Evolutionary conservation across 2,113 vertebrate species (phyloP), one percentile per base, ranked within the genome.

Genomic region (Porphyrio hochstetteri): DNA sequence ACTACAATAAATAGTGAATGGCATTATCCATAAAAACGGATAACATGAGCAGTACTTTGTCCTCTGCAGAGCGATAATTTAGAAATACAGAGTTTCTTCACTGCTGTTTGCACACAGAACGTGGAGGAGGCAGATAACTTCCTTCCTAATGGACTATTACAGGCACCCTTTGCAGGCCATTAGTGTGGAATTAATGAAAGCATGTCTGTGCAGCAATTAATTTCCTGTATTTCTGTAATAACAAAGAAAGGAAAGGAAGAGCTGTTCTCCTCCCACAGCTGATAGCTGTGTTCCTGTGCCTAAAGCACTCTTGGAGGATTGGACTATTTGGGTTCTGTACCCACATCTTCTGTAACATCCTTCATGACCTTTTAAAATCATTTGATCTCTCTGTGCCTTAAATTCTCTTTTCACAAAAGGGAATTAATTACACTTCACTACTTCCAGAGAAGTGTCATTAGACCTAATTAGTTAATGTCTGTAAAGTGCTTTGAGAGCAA

Each of bases 361-460:
- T 91, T 83, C 6, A 1, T 87, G 94, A 96, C 94, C 91, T 93
- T 95, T 89, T 69, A 93, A 94, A 96, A 93, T 82, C 5, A 57
- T 87, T 89, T 91, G 78, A 93, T 95, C 74, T 79, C 36, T 46
- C 52, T 2, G 7, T 94, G 65, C 35, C 50, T 89, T 92, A 95
- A 93, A 93, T 89, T 92, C 44, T 53, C 29, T 82, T 95, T 92
- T 68, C 61, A 75, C 83, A 84, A 93, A 91, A 83, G 68, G 31
- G 79, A 93, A 94, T 95, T 95, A 94, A 96, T 95, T 92, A 76
- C 5, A 29, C 61, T 94, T 95, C 89, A 79, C 77, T 91, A 38
- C 74, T 94, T 95, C 84, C 83, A 95, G 77, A 92, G 78, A 95
- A 92, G 74, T 95, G 87, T 95, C 91, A 92, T 96, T 96, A 95